Evolutionary conservation across 2,797 vertebrate species (phyloP).

Genomic region (Enteromius fasciolatus): DNA sequence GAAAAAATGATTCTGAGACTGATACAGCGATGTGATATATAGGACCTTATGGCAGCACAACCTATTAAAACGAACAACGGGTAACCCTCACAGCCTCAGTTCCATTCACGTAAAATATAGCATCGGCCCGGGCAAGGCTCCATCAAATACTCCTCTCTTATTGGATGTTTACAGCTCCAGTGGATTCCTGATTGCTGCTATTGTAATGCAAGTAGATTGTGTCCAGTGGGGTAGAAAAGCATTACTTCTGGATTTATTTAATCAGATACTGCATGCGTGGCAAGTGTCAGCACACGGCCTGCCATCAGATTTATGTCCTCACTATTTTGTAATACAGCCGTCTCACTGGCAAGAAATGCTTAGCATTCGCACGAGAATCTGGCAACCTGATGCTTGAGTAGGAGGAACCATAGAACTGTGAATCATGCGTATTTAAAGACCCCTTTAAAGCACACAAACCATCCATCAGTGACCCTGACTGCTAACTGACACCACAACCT

Average conservation of each 20-base stretch:
- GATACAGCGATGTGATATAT: background rate
- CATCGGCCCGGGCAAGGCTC: background rate
- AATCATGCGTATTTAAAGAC: slow-evolving; percentile 44
- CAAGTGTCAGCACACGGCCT: slow-evolving; percentile 26
- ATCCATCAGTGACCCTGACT: slow-evolving; percentile 14
- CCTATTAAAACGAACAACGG: background rate
- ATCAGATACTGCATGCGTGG: slow-evolving; percentile 30
- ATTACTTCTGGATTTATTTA: slow-evolving; percentile 38
- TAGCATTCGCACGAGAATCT: slow-evolving; percentile 23
- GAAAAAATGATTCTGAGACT: background rate
- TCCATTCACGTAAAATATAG: slow-evolving; percentile 6
- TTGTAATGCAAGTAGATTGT: slow-evolving; percentile 28
- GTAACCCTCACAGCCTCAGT: background rate
- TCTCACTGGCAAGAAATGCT: slow-evolving; percentile 34
- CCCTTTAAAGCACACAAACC: slow-evolving; percentile 29
- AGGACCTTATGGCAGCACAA: background rate
- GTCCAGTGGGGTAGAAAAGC: slow-evolving; percentile 1
- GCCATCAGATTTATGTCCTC: slow-evolving; percentile 45
- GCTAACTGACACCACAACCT: slow-evolving; percentile 21
- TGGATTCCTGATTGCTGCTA: slow-evolving; percentile 32
- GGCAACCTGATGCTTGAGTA: slow-evolving; percentile 36
- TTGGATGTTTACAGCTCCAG: slow-evolving; percentile 13
- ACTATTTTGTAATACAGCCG: slow-evolving; percentile 39
- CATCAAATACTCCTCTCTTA: slow-evolving; percentile 11
- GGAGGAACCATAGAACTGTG: slow-evolving; percentile 45